Conservation (phyloP, 30 jellyfish, hydroid and myxozoan genomes). For the Aurelia sp. region DNA sequence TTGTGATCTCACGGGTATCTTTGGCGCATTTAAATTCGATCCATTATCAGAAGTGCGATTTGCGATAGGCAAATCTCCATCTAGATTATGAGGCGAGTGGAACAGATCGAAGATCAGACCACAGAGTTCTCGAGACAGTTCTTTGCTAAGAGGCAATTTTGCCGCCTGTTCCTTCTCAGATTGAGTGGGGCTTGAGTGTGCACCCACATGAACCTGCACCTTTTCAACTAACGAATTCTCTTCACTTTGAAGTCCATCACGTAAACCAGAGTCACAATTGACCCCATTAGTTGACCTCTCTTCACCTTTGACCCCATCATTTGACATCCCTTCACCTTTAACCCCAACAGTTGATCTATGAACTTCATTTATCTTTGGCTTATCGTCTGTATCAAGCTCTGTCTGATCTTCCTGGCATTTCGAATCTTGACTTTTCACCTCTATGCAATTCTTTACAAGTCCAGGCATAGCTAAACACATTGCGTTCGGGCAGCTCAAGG, state of each 20-base stretch:
- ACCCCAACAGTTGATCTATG: background rate
- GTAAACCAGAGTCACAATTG: background rate
- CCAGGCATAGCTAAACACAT: conserved; percentile 67
- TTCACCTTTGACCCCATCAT: background rate
- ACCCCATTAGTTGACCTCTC: background rate
- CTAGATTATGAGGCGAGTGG: conserved; percentile 73
- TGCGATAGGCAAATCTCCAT: conserved; percentile 10
- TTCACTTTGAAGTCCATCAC: background rate
- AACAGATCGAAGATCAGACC: conserved; percentile 63
- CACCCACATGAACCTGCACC: background rate
- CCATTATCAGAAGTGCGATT: background rate
- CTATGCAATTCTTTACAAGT: background rate
- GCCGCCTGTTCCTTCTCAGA: background rate
- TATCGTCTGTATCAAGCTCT: background rate
- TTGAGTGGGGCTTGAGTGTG: background rate
- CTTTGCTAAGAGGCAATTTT: background rate
- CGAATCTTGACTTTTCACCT: background rate
- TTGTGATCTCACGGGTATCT: conserved; percentile 69
- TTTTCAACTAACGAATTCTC: conserved; percentile 5
- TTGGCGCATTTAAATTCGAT: conserved; percentile 50
- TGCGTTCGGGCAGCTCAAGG: conserved; percentile 54
- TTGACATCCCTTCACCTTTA: background rate
- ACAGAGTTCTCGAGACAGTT: conserved; percentile 16
- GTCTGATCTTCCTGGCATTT: background rate
- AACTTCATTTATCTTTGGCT: background rate